Percentiles rank a stretch among this genome's conserved stretches.
Conservation (phyloP, 1,140 invertebrate species). For the Drosophila cardini region DNA sequence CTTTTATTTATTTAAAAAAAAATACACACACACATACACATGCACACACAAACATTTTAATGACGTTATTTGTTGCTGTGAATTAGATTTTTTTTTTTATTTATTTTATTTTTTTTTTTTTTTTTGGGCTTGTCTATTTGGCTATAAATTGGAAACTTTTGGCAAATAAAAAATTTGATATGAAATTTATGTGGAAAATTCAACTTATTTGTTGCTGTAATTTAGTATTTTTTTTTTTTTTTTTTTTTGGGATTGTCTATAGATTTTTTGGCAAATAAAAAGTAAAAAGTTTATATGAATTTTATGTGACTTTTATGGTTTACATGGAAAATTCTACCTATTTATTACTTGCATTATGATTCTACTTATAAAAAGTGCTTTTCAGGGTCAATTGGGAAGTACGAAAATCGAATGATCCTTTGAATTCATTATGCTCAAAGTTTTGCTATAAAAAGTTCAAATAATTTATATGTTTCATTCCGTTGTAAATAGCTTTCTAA, state of each 20-base stretch:
- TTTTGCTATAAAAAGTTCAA: too few relatives aligned
- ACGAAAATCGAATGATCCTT: too few relatives aligned
- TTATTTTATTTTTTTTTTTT: conserved; percentile 34
- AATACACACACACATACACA: not conserved
- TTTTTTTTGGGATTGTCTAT: not conserved
- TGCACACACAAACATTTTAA: conserved; percentile 67
- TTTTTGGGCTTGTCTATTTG: conserved; percentile 66
- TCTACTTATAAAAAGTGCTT: too few relatives aligned
- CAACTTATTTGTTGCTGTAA: too few relatives aligned
- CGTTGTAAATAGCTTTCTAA: too few relatives aligned
- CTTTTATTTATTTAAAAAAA: conserved; percentile 65
- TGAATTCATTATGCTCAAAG: too few relatives aligned
- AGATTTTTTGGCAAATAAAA: too few relatives aligned
- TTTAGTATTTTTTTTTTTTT: not conserved
- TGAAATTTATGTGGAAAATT: not conserved
- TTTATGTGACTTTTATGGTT: not conserved
- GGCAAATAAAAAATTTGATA: conserved; percentile 32
- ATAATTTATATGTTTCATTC: too few relatives aligned
- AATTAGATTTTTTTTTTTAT: too few relatives aligned
- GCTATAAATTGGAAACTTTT: conserved; percentile 66
- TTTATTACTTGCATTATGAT: not conserved
- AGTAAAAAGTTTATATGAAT: not conserved
- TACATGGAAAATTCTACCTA: not conserved
- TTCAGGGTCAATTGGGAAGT: too few relatives aligned
- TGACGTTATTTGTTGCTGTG: conserved; percentile 61